Evolutionary conservation across 2,888 invertebrate species (phyloP), one percentile per base, ranked within the genome.

Genomic region (Liposcelis brunnea): DNA sequence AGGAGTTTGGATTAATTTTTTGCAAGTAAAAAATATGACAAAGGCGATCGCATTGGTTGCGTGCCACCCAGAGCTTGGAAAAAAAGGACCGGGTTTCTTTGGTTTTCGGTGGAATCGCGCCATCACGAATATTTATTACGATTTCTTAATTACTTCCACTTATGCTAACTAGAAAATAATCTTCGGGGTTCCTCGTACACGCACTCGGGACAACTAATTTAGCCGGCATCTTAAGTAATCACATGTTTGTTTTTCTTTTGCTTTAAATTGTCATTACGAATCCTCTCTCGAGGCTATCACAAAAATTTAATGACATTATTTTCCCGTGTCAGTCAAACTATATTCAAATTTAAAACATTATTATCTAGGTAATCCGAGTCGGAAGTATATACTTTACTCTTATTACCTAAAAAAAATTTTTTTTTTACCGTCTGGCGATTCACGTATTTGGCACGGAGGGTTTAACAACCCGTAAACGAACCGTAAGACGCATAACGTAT

Each of bases 151-250:
- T 35, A 16, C 35, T 10, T 16, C 35, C 16, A 35, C 16, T 35
- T 15, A 16, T 10, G 35, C 4, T 35, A 35, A 35, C 35, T 16
- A 35, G 35, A 35, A 35, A 35, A 35, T 35, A 35, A 35, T 35
- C 16, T 35, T 10, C 16, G 35, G 16, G 5, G 35, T 14, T 14
- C 10, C 26, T 26, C 26, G 8, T 26, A 26, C 26, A 26, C 26
- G 26, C 26, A 26, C 26, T 26, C 8, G 5, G n/a, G 15, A 35
- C 35, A 35, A 35, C 35, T 35, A 16, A 35, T 35, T 14, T 26
- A 26, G 26, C 26, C 26, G 26, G 26, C 26, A 26, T 26, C 35
- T 16, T 35, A 6, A 16, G 10, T 35, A 35, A 35, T 35, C 10
- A 16, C 35, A 35, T 35, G 35, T 35, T 35, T 35, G 35, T 35